phyloP scores from a whole-genome alignment of 1,140 invertebrate genomes.

The Holotrichia oblita region DNA sequence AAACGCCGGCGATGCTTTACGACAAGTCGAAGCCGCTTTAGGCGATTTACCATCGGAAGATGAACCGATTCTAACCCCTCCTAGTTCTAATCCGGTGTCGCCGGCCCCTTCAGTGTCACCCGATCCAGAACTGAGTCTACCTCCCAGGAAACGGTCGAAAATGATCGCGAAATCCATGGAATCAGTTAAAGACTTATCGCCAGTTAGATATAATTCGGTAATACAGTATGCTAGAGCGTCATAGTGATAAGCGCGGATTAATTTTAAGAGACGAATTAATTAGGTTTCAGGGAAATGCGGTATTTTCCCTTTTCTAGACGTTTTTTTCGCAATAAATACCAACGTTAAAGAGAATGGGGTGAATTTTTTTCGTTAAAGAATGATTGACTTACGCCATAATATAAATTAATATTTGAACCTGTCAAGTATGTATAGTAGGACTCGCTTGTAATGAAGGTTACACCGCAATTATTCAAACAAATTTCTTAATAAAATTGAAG shows the following conservation, averaged over 20 bases:
- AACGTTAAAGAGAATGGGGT: too few species aligned
- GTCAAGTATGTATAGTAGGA: too few species aligned
- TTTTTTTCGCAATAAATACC: too few species aligned
- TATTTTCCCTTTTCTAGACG: too few species aligned
- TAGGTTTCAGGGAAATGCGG: too few species aligned
- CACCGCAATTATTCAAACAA: too few species aligned
- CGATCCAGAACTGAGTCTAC: constrained; percentile 73
- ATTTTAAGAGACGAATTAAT: too few species aligned
- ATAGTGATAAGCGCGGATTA: constrained; percentile 56
- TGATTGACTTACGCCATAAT: too few species aligned
- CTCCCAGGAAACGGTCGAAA: constrained; percentile 79
- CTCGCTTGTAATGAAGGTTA: too few species aligned
- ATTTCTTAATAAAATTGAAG: too few species aligned
- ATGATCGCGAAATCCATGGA: constrained; percentile 79
- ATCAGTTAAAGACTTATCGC: constrained; percentile 60
- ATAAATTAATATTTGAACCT: too few species aligned
- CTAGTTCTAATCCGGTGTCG: constrained; percentile 70
- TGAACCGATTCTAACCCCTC: constrained; percentile 68
- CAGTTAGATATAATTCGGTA: constrained; percentile 76
- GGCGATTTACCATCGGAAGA: constrained; percentile 64
- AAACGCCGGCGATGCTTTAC: constrained; percentile 70
- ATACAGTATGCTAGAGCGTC: constrained; percentile 83
- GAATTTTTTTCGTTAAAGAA: too few species aligned
- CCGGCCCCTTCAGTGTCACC: constrained; percentile 71
- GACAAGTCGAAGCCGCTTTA: constrained; percentile 75